Conservation (phyloP, 2,888 invertebrate species). For the Ormia ochracea region DNA sequence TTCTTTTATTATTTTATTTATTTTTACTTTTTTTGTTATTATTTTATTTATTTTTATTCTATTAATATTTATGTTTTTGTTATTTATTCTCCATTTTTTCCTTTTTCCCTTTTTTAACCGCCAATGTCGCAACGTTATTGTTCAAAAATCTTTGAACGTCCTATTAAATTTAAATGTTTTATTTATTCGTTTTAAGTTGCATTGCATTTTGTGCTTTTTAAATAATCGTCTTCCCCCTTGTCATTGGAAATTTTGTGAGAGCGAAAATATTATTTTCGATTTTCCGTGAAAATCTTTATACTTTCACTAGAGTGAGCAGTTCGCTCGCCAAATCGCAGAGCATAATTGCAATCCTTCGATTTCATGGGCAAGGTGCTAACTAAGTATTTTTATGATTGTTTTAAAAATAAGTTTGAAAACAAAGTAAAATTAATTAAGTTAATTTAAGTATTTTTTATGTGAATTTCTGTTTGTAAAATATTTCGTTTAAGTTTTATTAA, state of each 20-base stretch:
- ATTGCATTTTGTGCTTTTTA: neutral
- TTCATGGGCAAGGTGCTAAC: neutral
- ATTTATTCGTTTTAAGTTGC: neutral
- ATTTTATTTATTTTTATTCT: too few species aligned
- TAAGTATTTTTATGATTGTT: neutral
- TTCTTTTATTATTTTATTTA: too few species aligned
- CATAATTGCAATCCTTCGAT: neutral
- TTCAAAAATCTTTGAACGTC: neutral
- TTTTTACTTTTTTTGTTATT: too few species aligned
- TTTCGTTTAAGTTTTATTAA: neutral
- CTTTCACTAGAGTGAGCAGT: neutral
- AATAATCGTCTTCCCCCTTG: neutral
- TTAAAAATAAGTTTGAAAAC: neutral
- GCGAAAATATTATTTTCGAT: neutral
- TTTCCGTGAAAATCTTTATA: neutral
- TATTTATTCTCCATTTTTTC: too few species aligned
- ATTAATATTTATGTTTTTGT: too few species aligned
- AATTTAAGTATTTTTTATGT: neutral
- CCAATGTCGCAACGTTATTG: neutral
- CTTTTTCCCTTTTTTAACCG: neutral
- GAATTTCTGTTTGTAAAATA: neutral
- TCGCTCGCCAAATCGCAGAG: neutral
- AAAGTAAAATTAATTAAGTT: too few species aligned
- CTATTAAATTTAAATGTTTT: slow-evolving; percentile 26
- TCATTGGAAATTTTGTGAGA: neutral